phyloP scores from a whole-genome alignment of 2,797 vertebrate genomes.

The Coregonus suidteri region DNA sequence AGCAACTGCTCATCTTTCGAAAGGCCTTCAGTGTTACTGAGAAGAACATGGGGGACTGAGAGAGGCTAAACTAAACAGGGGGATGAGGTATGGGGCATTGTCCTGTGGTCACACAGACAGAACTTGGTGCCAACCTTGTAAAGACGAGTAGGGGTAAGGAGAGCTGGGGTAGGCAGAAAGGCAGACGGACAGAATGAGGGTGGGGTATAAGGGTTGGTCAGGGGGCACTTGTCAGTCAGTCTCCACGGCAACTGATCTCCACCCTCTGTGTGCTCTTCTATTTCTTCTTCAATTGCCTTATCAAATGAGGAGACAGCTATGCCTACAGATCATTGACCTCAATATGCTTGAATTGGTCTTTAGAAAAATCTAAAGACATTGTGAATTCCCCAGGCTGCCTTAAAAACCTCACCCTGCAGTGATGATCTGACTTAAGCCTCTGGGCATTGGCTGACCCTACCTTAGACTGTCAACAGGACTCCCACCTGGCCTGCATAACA shows the following conservation, averaged over 20 bases:
- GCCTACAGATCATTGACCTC: background rate
- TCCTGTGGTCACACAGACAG: background rate
- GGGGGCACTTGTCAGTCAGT: background rate
- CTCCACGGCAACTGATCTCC: conserved; percentile 6
- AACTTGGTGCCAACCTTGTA: background rate
- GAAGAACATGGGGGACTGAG: background rate
- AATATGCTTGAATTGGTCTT: background rate
- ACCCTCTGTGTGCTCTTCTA: background rate
- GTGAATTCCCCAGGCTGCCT: background rate
- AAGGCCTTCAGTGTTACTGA: conserved; percentile 8
- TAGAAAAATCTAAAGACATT: background rate
- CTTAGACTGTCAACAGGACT: background rate
- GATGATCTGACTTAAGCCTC: background rate
- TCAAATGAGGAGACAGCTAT: too few relatives aligned
- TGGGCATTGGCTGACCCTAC: background rate
- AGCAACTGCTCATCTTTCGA: background rate
- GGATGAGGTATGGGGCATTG: background rate
- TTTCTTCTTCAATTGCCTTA: background rate
- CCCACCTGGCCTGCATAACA: background rate
- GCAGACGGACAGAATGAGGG: background rate
- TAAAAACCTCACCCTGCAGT: background rate
- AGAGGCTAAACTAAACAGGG: too few relatives aligned
- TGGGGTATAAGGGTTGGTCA: background rate
- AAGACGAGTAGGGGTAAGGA: background rate
- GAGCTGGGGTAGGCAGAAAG: too few relatives aligned